These are phyloP conservation scores for Drosophila nasuta DNA, from an alignment of 1,140 invertebrate genomes.

Conservation along the genomic window DNA sequence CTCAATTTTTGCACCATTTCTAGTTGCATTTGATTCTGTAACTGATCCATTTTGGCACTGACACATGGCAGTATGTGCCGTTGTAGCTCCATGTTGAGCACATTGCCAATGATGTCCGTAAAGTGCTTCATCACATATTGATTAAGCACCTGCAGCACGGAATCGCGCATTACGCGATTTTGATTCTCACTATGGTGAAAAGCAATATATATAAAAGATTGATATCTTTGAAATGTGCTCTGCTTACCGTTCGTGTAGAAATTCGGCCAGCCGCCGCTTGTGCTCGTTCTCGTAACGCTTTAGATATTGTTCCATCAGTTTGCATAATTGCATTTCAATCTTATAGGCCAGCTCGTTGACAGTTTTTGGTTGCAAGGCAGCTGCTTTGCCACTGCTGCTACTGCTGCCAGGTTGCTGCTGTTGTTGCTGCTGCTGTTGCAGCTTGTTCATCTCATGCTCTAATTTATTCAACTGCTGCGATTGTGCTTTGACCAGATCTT, in stretches of 20 bases:
- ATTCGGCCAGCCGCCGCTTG: conserved; percentile 68
- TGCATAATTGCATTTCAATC: conserved; percentile 80
- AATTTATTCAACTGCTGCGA: conserved; percentile 73
- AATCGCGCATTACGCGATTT: conserved; percentile 85
- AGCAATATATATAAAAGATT: neutral
- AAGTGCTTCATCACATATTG: conserved; percentile 85
- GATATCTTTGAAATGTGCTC: neutral
- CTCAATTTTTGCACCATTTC: conserved; percentile 90
- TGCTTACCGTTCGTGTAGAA: conserved; percentile 66
- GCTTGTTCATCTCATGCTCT: conserved; percentile 64
- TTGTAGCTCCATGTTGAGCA: conserved; percentile 85
- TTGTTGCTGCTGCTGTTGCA: conserved; percentile 34
- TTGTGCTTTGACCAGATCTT: conserved; percentile 73
- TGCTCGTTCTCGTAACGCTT: conserved; percentile 85
- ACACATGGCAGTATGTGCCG: conserved; percentile 86
- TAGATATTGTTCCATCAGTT: conserved; percentile 81
- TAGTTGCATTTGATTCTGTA: conserved; percentile 89
- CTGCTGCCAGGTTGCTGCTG: conserved; percentile 31
- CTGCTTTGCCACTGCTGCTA: conserved; percentile 33
- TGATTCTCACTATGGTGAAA: conserved; percentile 63
- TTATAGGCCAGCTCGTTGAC: conserved; percentile 77
- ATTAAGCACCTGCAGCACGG: conserved; percentile 82
- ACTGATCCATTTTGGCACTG: conserved; percentile 87
- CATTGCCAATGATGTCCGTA: conserved; percentile 84
- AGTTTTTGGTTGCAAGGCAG: conserved; percentile 57